These are phyloP conservation scores for Panthera leo DNA, from an alignment of 2,113 vertebrate genomes.

Conservation along the genomic window DNA sequence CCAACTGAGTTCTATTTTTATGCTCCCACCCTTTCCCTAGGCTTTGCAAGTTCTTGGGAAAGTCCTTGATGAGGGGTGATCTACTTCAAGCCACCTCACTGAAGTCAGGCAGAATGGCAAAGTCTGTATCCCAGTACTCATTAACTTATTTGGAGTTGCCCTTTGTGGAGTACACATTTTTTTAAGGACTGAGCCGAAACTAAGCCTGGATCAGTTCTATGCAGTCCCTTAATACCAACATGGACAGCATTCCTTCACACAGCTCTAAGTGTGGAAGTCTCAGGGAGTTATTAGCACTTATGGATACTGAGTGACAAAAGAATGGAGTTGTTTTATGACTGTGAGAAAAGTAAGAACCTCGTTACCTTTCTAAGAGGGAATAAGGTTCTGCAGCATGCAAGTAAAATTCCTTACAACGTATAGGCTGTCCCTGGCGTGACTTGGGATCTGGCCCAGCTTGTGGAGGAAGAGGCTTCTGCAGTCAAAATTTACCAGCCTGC, in stretches of 20 bases:
- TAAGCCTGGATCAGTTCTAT: slow-evolving; percentile 59
- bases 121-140: slow-evolving; percentile 61
- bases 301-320: slow-evolving; percentile 34
- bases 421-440: not conserved
- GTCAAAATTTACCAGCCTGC: slow-evolving; percentile 23
- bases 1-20: slow-evolving; percentile 78
- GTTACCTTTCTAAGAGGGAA: slow-evolving; percentile 35
- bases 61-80: slow-evolving; percentile 29
- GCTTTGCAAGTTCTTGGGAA: slow-evolving; percentile 40
- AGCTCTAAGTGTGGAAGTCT: slow-evolving; percentile 40
- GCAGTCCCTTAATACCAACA: not conserved
- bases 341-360: not conserved
- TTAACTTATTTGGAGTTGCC: slow-evolving; percentile 75
- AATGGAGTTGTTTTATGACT: not conserved
- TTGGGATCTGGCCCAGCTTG: not conserved
- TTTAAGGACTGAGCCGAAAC: slow-evolving; percentile 56
- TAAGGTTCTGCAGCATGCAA: not conserved
- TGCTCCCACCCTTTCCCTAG: slow-evolving; percentile 10
- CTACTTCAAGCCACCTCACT: slow-evolving; percentile 62
- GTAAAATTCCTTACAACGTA: not conserved
- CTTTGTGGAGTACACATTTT: slow-evolving; percentile 69
- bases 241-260: not conserved
- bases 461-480: not conserved
- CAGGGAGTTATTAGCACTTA: slow-evolving; percentile 5
- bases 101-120: slow-evolving; percentile 73